Conservation (phyloP, 2,113 vertebrate species). For the Ceratotherium simum region DNA sequence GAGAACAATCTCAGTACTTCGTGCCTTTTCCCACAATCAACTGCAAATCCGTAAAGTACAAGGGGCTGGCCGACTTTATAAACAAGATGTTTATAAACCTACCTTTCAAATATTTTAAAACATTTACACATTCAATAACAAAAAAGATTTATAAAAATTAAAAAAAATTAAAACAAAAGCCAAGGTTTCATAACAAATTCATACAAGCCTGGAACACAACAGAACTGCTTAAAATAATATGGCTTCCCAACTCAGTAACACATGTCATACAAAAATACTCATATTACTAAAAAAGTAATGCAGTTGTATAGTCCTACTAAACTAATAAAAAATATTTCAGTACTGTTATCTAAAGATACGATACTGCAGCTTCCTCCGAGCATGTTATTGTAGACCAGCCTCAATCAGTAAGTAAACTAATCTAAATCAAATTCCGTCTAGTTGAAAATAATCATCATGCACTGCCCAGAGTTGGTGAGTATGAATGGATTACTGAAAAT, state of each 20-base stretch:
- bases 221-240: neutral
- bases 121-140: neutral
- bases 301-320: neutral
- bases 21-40: neutral
- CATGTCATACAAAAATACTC: neutral
- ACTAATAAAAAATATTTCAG: constrained; percentile 46
- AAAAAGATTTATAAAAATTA: neutral
- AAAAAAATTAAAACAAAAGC: constrained; percentile 1
- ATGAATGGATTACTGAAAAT: constrained; percentile 71
- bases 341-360: constrained; percentile 15
- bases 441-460: constrained; percentile 74
- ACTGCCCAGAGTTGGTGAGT: constrained; percentile 66
- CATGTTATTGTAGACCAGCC: constrained; percentile 40
- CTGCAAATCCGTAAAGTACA: neutral
- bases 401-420: constrained; percentile 73
- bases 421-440: constrained; percentile 77
- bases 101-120: constrained; percentile 54
- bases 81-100: neutral
- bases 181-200: neutral
- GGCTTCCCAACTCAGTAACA: neutral
- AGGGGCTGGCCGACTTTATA: neutral
- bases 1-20: neutral
- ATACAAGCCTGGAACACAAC: neutral
- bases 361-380: neutral
- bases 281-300: neutral